A percentile compares a stretch with the other conserved stretches of the same genome.
These are phyloP conservation scores for Eupithecia subumbrata DNA, from an alignment of 2,888 invertebrate genomes.

Conservation along the genomic window DNA sequence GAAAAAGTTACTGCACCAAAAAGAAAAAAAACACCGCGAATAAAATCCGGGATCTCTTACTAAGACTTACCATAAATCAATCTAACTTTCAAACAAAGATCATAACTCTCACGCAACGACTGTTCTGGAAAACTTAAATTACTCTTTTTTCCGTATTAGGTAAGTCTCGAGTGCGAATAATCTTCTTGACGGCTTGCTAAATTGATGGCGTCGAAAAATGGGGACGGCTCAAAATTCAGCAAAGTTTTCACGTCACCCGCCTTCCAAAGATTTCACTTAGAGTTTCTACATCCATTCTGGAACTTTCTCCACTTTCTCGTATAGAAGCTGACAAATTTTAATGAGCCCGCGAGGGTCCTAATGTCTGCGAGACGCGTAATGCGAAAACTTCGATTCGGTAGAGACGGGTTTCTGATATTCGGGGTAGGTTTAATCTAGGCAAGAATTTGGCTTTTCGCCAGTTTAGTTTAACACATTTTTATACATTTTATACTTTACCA, in stretches of 20 bases:
- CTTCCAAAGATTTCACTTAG: slow-evolving; percentile 72
- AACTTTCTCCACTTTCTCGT: slow-evolving; percentile 67
- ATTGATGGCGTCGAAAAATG: slow-evolving; percentile 81
- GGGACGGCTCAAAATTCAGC: slow-evolving; percentile 68
- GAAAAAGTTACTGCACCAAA: slow-evolving; percentile 9
- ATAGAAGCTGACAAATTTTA: slow-evolving; percentile 83
- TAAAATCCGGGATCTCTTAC: slow-evolving; percentile 45
- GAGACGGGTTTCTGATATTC: slow-evolving; percentile 22
- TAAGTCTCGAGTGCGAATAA: slow-evolving; percentile 77
- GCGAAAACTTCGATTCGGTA: slow-evolving; percentile 74
- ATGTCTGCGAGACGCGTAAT: slow-evolving; percentile 79
- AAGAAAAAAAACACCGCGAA: slow-evolving; percentile 11
- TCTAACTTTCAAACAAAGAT: slow-evolving; percentile 82
- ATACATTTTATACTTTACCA: no score
- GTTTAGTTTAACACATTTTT: no score
- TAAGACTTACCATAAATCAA: slow-evolving; percentile 77
- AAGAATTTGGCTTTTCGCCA: no score
- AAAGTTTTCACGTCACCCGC: slow-evolving; percentile 81
- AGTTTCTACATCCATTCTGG: slow-evolving; percentile 81
- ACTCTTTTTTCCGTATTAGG: slow-evolving; percentile 80
- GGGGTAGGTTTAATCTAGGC: not conserved
- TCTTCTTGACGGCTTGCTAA: slow-evolving; percentile 83
- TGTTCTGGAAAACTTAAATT: slow-evolving; percentile 81
- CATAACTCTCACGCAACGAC: slow-evolving; percentile 80
- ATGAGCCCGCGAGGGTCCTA: slow-evolving; percentile 82